Base-by-base conservation (phyloP, 1,140 invertebrate genomes). In the Trichonephila clavata region DNA sequence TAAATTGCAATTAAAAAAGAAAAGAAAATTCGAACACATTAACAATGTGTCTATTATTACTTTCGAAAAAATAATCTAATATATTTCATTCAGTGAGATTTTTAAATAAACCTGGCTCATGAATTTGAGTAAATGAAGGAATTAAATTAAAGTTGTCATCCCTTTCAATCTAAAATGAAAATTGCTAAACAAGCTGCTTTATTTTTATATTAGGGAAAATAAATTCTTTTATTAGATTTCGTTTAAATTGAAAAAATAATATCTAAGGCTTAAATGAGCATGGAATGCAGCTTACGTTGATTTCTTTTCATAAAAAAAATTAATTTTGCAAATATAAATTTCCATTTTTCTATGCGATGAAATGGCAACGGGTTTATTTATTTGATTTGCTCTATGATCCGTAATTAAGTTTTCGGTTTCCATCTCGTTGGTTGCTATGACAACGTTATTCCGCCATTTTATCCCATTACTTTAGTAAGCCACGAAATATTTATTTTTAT, bases 371-470 rank as follows among this genome's bases (percentile, higher is more conserved):
- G 10, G n/a, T 90, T 90, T 68, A 61, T 61, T 61, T 81, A 80
- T 61, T 60, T 90, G 57, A 90, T 90, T 61, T 90, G 27, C 27
- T 81, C 18, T 24, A 39, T 59, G 68, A 80, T 50, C 14, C 16
- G 21, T 81, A 90, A 90, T 90, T 90, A 90, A 24, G 27, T 84
- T 84, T 84, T 60, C 16, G n/a, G 43, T 60, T 84, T 60, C 27
- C 16, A 13, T 60, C 20, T 57, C 81, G 13, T 32, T 50, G 39
- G 50, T 59, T 16, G 50, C 20, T 7, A 27, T 24, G 39, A 10
- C 50, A 59, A 59, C 50, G 39, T 16, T 59, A 84, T 84, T 57
- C 57, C n/a, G 21, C 8, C 71, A 77, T 77, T 77, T 77, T 18
- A 39, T 27, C 14, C 27, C 27, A 39, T 39, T 77, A 39, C 18